A percentile compares a stretch with the other conserved stretches of the same genome.
phyloP scores from a whole-genome alignment of 2,888 invertebrate species.

The Ochropleura plecta region DNA sequence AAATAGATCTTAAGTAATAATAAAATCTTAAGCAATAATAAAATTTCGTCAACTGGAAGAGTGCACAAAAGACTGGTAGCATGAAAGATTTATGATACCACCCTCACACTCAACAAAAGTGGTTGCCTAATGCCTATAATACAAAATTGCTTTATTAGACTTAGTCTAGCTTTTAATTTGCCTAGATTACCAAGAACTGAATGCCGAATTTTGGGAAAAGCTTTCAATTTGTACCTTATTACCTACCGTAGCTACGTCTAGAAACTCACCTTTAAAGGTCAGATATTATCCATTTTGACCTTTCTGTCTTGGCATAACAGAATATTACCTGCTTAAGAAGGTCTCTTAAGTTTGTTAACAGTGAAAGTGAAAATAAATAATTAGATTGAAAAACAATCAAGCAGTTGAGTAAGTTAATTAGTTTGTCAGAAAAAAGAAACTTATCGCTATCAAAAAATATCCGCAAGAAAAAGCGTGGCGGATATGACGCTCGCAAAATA shows the following conservation, averaged over 20 bases:
- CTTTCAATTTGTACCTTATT: not conserved
- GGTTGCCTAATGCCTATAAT: not conserved
- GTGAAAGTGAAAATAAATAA: not conserved
- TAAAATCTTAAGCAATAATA: no score
- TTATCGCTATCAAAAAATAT: not conserved
- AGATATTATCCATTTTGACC: not conserved
- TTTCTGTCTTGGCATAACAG: not conserved
- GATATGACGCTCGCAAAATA: conserved; percentile 24
- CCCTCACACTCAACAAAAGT: no score
- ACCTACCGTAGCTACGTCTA: not conserved
- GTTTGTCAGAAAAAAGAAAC: not conserved
- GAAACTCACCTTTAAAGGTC: not conserved
- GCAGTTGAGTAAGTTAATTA: not conserved
- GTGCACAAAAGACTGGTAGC: no score
- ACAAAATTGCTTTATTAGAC: not conserved
- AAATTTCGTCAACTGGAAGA: no score
- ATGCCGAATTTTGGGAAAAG: not conserved
- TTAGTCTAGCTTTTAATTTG: not conserved
- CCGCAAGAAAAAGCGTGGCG: not conserved
- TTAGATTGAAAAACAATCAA: not conserved
- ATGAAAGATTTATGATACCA: no score
- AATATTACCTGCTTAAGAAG: not conserved
- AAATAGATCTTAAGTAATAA: no score
- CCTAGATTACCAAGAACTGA: not conserved
- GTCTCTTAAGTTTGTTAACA: not conserved